A percentile compares a stretch with the other conserved stretches of the same genome.
phyloP scores from a whole-genome alignment of 2,888 invertebrate genomes.

The Pollenia angustigena region DNA sequence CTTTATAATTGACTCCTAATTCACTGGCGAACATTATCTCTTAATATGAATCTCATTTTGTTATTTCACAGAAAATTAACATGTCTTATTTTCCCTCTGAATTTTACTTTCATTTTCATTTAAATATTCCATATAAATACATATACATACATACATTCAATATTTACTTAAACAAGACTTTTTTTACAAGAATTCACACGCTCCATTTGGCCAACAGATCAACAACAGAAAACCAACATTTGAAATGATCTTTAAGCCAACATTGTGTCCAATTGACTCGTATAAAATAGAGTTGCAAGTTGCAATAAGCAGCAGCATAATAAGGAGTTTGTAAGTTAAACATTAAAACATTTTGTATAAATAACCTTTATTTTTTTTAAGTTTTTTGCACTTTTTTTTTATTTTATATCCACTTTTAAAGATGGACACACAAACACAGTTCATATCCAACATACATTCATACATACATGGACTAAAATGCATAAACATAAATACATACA shows the following conservation, averaged over 20 bases:
- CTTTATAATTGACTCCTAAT: neutral
- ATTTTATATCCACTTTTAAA: slow-evolving; percentile 35
- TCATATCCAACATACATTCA: slow-evolving; percentile 39
- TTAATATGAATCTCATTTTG: neutral
- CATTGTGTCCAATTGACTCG: slow-evolving; percentile 31
- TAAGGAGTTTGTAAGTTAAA: slow-evolving; percentile 37
- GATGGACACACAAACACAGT: slow-evolving; percentile 53
- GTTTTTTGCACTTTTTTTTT: slow-evolving; percentile 6
- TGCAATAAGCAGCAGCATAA: slow-evolving; percentile 39
- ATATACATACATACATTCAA: no score
- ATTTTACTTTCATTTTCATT: slow-evolving; percentile 59
- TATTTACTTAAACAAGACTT: neutral
- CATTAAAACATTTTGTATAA: slow-evolving; percentile 69
- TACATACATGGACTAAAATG: neutral
- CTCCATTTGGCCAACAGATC: slow-evolving; percentile 62
- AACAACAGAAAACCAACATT: slow-evolving; percentile 40
- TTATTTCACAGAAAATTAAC: slow-evolving; percentile 52
- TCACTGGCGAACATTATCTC: neutral
- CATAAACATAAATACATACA: neutral
- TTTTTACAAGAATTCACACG: slow-evolving; percentile 55
- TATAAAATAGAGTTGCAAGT: slow-evolving; percentile 25
- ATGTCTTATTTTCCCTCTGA: slow-evolving; percentile 48
- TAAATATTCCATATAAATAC: slow-evolving; percentile 5
- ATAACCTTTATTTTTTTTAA: slow-evolving; percentile 61
- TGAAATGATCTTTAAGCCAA: slow-evolving; percentile 56